Evolutionary conservation across 2,888 invertebrate species (phyloP).

Genomic region (Folsomia manolachei): DNA sequence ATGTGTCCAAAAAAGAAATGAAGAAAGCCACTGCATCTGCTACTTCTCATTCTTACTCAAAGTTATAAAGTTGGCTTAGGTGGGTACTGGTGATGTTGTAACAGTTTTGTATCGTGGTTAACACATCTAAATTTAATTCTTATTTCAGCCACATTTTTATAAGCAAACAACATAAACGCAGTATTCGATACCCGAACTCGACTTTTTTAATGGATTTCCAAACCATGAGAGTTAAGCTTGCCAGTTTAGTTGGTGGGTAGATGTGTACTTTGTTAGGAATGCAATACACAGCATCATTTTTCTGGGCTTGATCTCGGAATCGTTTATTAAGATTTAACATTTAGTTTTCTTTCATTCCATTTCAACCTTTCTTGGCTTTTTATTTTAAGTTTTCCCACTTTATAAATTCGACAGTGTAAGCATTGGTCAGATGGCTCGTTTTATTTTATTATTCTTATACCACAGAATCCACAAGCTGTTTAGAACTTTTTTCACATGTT

Average conservation of each 20-base stretch:
- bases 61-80: not conserved
- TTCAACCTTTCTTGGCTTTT: not conserved
- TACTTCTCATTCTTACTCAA: not conserved
- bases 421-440: not conserved
- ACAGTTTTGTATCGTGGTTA: not conserved
- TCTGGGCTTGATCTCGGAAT: too few relatives aligned
- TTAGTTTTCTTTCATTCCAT: not conserved
- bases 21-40: slow-evolving; percentile 2
- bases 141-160: not conserved
- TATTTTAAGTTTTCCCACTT: too few relatives aligned
- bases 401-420: too few relatives aligned
- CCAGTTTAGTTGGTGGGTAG: too few relatives aligned
- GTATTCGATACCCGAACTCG: slow-evolving; percentile 3
- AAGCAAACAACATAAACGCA: not conserved
- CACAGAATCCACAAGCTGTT: slow-evolving; percentile 7
- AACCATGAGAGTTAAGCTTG: too few relatives aligned
- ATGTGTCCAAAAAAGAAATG: not conserved
- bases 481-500: slow-evolving; percentile 13
- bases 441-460: not conserved
- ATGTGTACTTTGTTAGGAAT: not conserved
- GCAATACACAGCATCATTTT: too few relatives aligned
- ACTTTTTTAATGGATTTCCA: slow-evolving; percentile 6
- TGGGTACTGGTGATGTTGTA: not conserved
- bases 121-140: slow-evolving; percentile 7
- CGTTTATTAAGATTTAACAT: slow-evolving; percentile 5